Evolutionary conservation across 2,797 vertebrate species (phyloP), one percentile per base, ranked within the genome.

Genomic region (Gouania willdenowi): DNA sequence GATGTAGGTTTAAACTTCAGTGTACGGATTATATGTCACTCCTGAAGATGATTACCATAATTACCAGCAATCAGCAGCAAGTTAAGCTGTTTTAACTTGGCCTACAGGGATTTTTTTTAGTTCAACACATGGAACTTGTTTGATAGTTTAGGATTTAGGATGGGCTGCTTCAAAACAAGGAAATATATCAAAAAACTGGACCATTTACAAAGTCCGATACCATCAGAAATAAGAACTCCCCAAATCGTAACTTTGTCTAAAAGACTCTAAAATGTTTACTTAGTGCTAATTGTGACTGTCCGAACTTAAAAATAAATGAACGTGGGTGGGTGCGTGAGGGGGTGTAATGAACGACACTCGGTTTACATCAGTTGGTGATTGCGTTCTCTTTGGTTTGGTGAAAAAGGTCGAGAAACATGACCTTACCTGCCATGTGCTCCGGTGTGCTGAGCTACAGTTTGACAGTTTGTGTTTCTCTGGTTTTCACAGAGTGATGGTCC

Each of bases 401-500:
- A 34, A 57, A 31, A 26, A 17, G 24, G 17, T 32, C 1, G 4
- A 26, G 45, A 52, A 62, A 42, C 28, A 16, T 54, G 14, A 39
- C 28, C 29, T 31, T 19, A 55, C 41, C 48, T 55, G 38, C 19
- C 41, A 17, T 22, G 59, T 25, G 15, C 26, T 27, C 55, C 26
- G 27, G 37, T 47, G 34, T 19, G 49, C 13, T 26, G 10, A 3
- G 24, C 34, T 40, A 3, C 41, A 33, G 54, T 68, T 68, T 68
- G 60, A 69, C 29, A 51, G 35, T 45, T n/a, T 47, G 39, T 75
- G 64, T 68, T 54, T 35, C 40, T 48, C 6, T 22, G 41, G 38
- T 49, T 68, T 49, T 59, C 41, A 13, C 10, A n/a, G 17, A 51
- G 63, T 79, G 81, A 84, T 82, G 78, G 83, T 84, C 75, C 47